Conservation (phyloP, 2,888 invertebrate genomes). For the Zhuqinia jingwanae region DNA sequence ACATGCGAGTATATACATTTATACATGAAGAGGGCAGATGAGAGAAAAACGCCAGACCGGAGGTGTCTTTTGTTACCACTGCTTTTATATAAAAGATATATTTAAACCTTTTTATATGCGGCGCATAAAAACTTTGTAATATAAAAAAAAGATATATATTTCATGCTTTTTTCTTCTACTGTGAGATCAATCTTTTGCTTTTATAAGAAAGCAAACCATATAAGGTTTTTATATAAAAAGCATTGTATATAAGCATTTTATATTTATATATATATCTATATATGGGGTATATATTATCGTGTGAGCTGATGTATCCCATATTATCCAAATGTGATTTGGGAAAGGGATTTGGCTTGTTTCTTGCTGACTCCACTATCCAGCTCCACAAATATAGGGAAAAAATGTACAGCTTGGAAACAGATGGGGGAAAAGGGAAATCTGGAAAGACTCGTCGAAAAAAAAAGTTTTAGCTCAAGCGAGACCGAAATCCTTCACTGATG, state of each 20-base stretch:
- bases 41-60: conserved; percentile 18
- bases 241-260: neutral
- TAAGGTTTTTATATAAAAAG: neutral
- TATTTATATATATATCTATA: neutral
- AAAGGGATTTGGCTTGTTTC: conserved; percentile 53
- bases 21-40: conserved; percentile 12
- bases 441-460: conserved; percentile 62
- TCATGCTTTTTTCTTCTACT: too few species aligned
- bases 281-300: too few species aligned
- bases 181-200: too few species aligned
- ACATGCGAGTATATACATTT: neutral
- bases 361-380: conserved; percentile 27
- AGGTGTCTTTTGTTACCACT: conserved; percentile 33
- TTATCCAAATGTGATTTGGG: conserved; percentile 52
- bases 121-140: too few species aligned
- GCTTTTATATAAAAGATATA: neutral
- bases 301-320: conserved; percentile 21
- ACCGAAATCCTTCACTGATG: conserved; percentile 48
- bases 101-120: too few species aligned
- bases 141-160: too few species aligned
- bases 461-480: conserved; percentile 53
- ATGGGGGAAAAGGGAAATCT: conserved; percentile 59
- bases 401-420: conserved; percentile 58
- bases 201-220: too few species aligned
- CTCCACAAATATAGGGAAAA: neutral